phyloP scores from a whole-genome alignment of 1,140 invertebrate species.

The Arctopsyche grandis region DNA sequence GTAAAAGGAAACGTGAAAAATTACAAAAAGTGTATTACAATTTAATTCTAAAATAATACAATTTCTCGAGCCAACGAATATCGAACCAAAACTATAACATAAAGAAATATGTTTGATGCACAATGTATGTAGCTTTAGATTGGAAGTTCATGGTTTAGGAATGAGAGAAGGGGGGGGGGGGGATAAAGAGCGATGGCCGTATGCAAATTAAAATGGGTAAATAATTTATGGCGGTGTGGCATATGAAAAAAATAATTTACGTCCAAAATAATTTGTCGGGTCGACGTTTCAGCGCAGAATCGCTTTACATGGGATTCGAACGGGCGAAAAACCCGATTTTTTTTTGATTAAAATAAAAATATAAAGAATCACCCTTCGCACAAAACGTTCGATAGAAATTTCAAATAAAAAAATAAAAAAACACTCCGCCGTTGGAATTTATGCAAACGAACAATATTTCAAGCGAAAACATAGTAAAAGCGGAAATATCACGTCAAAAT shows the following conservation, averaged over 20 bases:
- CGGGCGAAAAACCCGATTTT: background rate
- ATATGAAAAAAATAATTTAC: slow-evolving; percentile 52
- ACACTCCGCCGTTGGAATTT: too few relatives aligned
- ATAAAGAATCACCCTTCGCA: too few relatives aligned
- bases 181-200: slow-evolving; percentile 44
- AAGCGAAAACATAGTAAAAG: background rate
- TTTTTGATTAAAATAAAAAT: background rate
- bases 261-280: slow-evolving; percentile 48
- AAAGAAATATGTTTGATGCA: too few relatives aligned
- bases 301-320: slow-evolving; percentile 14
- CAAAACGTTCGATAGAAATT: too few relatives aligned
- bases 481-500: background rate
- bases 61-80: too few relatives aligned
- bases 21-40: too few relatives aligned
- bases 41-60: too few relatives aligned
- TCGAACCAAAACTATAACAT: too few relatives aligned
- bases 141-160: slow-evolving; percentile 2
- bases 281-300: slow-evolving; percentile 6
- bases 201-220: slow-evolving; percentile 55
- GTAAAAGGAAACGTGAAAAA: too few relatives aligned
- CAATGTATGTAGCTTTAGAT: background rate
- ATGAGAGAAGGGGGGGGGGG: background rate
- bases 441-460: too few relatives aligned
- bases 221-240: slow-evolving; percentile 52
- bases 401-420: too few relatives aligned